Evolutionary conservation across 2,888 invertebrate genomes (phyloP), one percentile per base, ranked within the genome.

Genomic region (Lacanobia oleracea): DNA sequence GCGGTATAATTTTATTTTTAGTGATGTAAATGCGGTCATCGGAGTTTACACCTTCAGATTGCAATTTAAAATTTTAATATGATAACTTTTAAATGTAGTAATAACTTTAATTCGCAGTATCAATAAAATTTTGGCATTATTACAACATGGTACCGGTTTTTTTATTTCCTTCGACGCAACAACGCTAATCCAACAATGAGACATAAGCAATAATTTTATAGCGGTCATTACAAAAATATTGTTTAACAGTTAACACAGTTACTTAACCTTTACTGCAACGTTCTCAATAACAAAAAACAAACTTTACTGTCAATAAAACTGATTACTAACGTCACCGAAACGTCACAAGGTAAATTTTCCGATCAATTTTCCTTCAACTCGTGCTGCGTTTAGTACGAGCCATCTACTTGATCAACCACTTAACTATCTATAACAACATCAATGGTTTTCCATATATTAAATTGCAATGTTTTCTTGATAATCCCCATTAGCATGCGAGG

Each of bases 1-100:
- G 67, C 72, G 71, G 74, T 75, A 65, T 59, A 50, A 71, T 61
- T 72, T 54, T 78, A 72, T 70, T 75, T 84, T 75, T 77, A 70
- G 54, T 73, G 51, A 76, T 50, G 71, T 56, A 53, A 81, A 74
- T 62, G 59, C 60, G 64, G 72, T 71, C 72, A 67, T 51, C 63
- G 21, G 43, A 63, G 72, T 75, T 85, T 61, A 75, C 74, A 76
- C 77, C 43, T 60, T 60, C 16, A 16, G 53, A 69, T 63, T 53
- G 62, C 70, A 50, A 69, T 74, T 74, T 54, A 59, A 54, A 62
- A 54, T n/a, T 40, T 57, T 9, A 21, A 14, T 37, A 18, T 45
- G 10, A 21, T 27, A 10, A n/a, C 7, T n/a, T 37, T 37, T 37
- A 10, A 4, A 37, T n/a, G 37, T n/a, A 18, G 33, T 27, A 0